A percentile compares a stretch with the other conserved stretches of the same genome.
phyloP scores from a whole-genome alignment of 2,888 invertebrate genomes.

The Ligdia adustata region DNA sequence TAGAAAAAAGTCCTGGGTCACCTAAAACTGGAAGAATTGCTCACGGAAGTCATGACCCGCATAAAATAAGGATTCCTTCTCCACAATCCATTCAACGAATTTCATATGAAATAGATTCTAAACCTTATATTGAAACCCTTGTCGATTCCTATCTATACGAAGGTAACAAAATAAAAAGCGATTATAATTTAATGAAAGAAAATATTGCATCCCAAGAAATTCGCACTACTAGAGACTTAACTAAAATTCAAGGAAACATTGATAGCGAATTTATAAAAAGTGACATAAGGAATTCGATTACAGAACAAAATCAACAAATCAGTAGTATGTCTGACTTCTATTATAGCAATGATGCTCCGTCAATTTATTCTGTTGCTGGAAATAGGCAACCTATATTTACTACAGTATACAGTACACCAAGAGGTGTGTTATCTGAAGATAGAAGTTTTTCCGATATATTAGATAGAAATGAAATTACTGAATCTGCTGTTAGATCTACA shows the following conservation, averaged over 20 bases:
- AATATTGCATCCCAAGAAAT: slow-evolving; percentile 57
- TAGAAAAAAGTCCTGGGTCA: slow-evolving; percentile 93
- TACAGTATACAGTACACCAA: slow-evolving; percentile 89
- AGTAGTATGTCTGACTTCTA: slow-evolving; percentile 72
- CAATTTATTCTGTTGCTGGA: slow-evolving; percentile 90
- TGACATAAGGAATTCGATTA: slow-evolving; percentile 56
- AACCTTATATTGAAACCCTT: slow-evolving; percentile 82
- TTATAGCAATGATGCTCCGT: slow-evolving; percentile 83
- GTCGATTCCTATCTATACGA: slow-evolving; percentile 80
- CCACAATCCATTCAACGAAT: slow-evolving; percentile 70
- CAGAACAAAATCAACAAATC: slow-evolving; percentile 57
- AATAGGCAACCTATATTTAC: slow-evolving; percentile 89
- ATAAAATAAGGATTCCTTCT: slow-evolving; percentile 70
- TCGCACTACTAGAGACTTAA: slow-evolving; percentile 58
- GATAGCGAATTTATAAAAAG: slow-evolving; percentile 60
- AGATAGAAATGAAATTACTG: slow-evolving; percentile 83
- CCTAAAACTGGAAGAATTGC: slow-evolving; percentile 85
- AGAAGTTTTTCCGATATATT: slow-evolving; percentile 87
- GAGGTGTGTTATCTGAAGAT: slow-evolving; percentile 85
- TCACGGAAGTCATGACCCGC: slow-evolving; percentile 67
- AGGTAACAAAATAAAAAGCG: slow-evolving; percentile 59
- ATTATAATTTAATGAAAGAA: slow-evolving; percentile 57
- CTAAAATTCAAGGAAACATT: slow-evolving; percentile 60
- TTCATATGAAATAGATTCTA: slow-evolving; percentile 68
- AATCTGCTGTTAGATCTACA: slow-evolving; percentile 59